These are phyloP conservation scores for Stenodema calcarata DNA, from an alignment of 2,888 invertebrate species.

Conservation along the genomic window DNA sequence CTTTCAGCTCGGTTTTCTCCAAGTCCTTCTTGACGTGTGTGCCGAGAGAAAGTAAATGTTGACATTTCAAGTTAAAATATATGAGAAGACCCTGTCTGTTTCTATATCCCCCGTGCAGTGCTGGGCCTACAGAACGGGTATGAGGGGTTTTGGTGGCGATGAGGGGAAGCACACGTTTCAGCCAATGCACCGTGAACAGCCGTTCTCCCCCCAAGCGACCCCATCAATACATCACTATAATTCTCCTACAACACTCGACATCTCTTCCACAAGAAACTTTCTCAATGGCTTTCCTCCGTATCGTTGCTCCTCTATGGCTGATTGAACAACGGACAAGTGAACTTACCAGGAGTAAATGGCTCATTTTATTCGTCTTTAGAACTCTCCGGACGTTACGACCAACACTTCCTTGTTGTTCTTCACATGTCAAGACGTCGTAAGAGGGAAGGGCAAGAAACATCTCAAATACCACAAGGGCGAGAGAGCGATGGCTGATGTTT, in stretches of 20 bases:
- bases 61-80: background rate
- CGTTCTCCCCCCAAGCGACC: background rate
- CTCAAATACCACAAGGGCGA: too few relatives aligned
- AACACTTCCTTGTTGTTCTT: too few relatives aligned
- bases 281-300: background rate
- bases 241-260: background rate
- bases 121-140: background rate
- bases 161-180: conserved; percentile 6
- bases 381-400: too few relatives aligned
- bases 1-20: background rate
- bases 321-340: background rate
- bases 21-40: background rate
- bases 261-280: background rate
- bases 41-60: background rate
- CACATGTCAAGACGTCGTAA: too few relatives aligned
- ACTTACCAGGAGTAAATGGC: background rate
- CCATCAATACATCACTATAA: conserved; percentile 22
- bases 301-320: background rate
- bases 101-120: background rate
- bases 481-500: too few relatives aligned
- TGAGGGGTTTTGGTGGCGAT: background rate
- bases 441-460: too few relatives aligned
- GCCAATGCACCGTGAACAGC: conserved; percentile 12
- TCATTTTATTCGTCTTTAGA: background rate
- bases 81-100: background rate